Evolutionary conservation across 2,888 invertebrate genomes (phyloP).

Genomic region (Athalia circularis): DNA sequence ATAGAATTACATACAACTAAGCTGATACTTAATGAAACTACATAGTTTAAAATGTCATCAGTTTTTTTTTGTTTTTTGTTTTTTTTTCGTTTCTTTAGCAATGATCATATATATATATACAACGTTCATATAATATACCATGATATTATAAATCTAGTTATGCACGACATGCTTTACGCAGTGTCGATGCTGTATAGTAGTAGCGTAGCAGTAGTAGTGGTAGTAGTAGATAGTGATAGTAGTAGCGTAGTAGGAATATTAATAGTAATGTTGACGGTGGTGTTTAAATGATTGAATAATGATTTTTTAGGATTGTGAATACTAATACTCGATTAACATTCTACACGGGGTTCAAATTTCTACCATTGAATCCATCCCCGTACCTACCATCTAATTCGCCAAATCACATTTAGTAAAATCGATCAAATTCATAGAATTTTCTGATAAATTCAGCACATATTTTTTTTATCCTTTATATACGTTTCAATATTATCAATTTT

Average conservation of each 20-base stretch:
- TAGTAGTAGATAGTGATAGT: too few species aligned
- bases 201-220: neutral
- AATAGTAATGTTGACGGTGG: too few species aligned
- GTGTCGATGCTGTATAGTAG: slow-evolving; percentile 21
- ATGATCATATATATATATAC: slow-evolving; percentile 66
- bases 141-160: slow-evolving; percentile 17
- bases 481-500: neutral
- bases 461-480: neutral
- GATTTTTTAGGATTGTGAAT: too few species aligned
- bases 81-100: slow-evolving; percentile 51
- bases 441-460: too few species aligned
- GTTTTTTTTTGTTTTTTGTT: slow-evolving; percentile 46
- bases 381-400: slow-evolving; percentile 4
- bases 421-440: neutral
- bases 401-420: slow-evolving; percentile 30
- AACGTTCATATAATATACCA: slow-evolving; percentile 61
- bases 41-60: slow-evolving; percentile 65
- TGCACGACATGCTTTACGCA: neutral
- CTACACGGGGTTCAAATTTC: neutral
- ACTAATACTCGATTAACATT: slow-evolving; percentile 9
- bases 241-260: too few species aligned
- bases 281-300: too few species aligned
- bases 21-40: slow-evolving; percentile 64
- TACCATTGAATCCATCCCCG: neutral
- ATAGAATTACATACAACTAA: slow-evolving; percentile 70